Conservation (phyloP, 2,888 invertebrate species). For the Danaus chrysippus region DNA sequence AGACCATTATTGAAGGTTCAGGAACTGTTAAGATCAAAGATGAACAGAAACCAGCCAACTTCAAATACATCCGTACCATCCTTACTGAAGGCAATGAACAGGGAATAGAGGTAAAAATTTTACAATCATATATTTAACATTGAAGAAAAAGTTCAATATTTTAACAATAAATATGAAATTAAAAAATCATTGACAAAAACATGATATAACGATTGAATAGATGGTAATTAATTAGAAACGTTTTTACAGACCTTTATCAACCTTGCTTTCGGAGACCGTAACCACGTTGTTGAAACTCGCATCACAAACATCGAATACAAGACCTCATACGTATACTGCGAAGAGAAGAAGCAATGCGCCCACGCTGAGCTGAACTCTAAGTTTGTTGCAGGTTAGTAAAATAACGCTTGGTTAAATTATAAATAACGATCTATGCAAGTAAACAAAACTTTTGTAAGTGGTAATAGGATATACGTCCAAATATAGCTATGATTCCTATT, state of each 20-base stretch:
- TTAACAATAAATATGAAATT: too few species aligned
- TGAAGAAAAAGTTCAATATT: too few species aligned
- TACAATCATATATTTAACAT: neutral
- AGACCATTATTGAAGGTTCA: slow-evolving; percentile 86
- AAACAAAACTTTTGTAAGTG: too few species aligned
- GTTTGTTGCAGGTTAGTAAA: slow-evolving; percentile 43
- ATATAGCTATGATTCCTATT: too few species aligned
- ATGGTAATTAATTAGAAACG: neutral
- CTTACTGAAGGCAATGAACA: slow-evolving; percentile 83
- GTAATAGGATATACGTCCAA: too few species aligned
- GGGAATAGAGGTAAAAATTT: slow-evolving; percentile 76
- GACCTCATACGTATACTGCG: slow-evolving; percentile 85
- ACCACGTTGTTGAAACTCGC: slow-evolving; percentile 84
- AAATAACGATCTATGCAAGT: too few species aligned
- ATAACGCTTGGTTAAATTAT: neutral
- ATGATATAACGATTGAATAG: neutral
- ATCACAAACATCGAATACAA: slow-evolving; percentile 86
- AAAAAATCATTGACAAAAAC: too few species aligned
- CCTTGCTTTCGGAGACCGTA: slow-evolving; percentile 83
- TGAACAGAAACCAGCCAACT: slow-evolving; percentile 83
- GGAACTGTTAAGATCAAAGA: slow-evolving; percentile 85
- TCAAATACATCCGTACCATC: slow-evolving; percentile 84
- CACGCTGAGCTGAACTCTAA: slow-evolving; percentile 84
- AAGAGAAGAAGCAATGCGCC: slow-evolving; percentile 88
- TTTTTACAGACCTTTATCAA: slow-evolving; percentile 79